A percentile compares a stretch with the other conserved stretches of the same genome.
Evolutionary conservation across 1,140 invertebrate species (phyloP).

Genomic region (Aphelenchoides besseyi): DNA sequence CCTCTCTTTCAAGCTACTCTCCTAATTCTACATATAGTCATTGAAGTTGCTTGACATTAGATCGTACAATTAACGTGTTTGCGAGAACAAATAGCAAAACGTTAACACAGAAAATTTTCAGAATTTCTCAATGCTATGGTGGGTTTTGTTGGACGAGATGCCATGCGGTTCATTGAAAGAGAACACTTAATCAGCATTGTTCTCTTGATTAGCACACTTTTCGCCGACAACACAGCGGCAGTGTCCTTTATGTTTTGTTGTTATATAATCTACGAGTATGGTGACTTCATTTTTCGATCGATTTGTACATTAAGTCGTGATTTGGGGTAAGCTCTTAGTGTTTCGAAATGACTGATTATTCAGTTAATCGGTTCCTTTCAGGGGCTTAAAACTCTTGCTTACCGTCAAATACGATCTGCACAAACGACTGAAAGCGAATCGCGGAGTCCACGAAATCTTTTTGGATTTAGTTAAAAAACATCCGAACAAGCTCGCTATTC

Average conservation of each 20-base stretch:
- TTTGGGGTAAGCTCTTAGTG: constrained; percentile 43
- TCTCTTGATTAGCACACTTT: background rate
- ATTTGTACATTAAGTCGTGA: constrained; percentile 57
- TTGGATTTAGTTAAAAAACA: constrained; percentile 50
- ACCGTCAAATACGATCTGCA: constrained; percentile 53
- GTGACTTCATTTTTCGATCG: constrained; percentile 61
- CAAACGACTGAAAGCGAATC: constrained; percentile 46
- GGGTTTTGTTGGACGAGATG: background rate
- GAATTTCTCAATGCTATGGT: background rate
- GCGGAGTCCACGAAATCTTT: constrained; percentile 57
- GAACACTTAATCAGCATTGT: background rate
- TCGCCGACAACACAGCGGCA: background rate
- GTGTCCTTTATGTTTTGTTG: background rate
- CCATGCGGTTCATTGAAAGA: background rate
- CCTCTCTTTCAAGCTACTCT: too few species aligned
- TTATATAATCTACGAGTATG: constrained; percentile 19
- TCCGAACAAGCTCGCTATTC: constrained; percentile 45
- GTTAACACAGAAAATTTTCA: too few species aligned
- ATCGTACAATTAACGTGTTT: too few species aligned
- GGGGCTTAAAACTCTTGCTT: constrained; percentile 52
- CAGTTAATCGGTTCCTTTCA: constrained; percentile 30
- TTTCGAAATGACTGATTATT: constrained; percentile 16
- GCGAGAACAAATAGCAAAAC: too few species aligned
- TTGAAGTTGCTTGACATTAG: too few species aligned
- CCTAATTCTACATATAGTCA: too few species aligned